A percentile compares a stretch with the other conserved stretches of the same genome.
Conservation (phyloP, 2,888 invertebrate species). For the Drosophila prostipennis region DNA sequence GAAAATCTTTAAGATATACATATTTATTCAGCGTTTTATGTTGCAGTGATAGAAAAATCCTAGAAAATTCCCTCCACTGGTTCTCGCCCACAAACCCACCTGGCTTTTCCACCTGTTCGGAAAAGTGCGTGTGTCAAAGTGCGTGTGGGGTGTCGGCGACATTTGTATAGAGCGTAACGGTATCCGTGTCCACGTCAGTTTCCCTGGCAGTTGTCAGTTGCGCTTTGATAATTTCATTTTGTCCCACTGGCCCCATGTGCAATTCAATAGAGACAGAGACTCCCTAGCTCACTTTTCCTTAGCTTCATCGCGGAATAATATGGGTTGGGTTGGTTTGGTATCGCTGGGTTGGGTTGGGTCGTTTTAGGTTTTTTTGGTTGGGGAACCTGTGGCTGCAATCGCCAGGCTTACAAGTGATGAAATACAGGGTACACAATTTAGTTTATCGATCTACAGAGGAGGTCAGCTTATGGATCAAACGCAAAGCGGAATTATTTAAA, state of each 20-base stretch:
- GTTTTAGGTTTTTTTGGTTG: not conserved
- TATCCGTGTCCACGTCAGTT: conserved; percentile 65
- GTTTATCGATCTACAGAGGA: conserved; percentile 1
- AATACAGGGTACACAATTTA: conserved; percentile 2
- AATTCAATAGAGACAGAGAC: conserved; percentile 55
- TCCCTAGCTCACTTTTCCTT: conserved; percentile 31
- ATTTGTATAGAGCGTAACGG: conserved; percentile 55
- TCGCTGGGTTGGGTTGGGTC: conserved; percentile 9
- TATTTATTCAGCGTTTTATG: not conserved
- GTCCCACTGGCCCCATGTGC: conserved; percentile 59
- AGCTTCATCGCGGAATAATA: conserved; percentile 30
- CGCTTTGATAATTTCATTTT: conserved; percentile 75
- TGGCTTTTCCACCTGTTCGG: conserved; percentile 59
- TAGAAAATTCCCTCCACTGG: conserved; percentile 3
- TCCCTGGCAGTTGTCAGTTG: conserved; percentile 69
- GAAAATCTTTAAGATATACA: too few species aligned
- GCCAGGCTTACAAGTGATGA: conserved; percentile 8
- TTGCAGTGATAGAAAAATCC: too few species aligned
- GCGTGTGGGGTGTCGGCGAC: conserved; percentile 66
- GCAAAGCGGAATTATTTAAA: too few species aligned
- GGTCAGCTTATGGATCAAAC: too few species aligned
- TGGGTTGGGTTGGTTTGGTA: conserved; percentile 9
- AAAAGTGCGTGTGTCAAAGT: conserved; percentile 79
- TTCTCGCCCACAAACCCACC: conserved; percentile 13
- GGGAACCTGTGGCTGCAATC: conserved; percentile 1